phyloP scores from a whole-genome alignment of 2,888 invertebrate species.

The Allolobophora icterica region DNA sequence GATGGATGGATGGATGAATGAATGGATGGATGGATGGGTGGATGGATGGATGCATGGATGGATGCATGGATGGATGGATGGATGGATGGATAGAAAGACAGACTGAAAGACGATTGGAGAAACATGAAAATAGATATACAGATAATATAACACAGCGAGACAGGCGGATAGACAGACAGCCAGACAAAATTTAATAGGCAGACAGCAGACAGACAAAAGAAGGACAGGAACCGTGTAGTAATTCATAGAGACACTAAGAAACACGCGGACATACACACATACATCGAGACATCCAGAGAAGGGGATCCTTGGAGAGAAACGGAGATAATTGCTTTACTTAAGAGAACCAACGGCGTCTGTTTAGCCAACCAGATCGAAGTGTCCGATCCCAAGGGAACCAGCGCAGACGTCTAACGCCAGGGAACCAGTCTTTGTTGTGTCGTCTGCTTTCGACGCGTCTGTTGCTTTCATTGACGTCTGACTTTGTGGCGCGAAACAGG shows the following conservation, averaged over 20 bases:
- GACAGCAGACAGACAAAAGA: not conserved
- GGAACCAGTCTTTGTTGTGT: not conserved
- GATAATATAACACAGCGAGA: no score
- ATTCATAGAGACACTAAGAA: no score
- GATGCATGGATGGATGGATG: constrained; percentile 5
- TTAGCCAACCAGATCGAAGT: not conserved
- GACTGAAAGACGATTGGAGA: no score
- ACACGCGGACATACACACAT: not conserved
- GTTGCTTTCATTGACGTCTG: not conserved
- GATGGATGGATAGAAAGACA: not conserved
- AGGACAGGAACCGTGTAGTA: not conserved
- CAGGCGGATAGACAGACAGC: not conserved
- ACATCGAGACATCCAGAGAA: not conserved
- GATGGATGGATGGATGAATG: not conserved
- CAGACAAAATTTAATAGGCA: not conserved
- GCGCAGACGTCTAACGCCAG: not conserved
- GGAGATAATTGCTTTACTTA: not conserved
- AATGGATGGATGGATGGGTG: not conserved
- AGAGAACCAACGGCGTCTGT: not conserved
- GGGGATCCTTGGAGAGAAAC: not conserved
- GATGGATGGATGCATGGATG: not conserved
- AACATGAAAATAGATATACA: no score
- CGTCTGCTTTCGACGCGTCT: constrained; percentile 11
- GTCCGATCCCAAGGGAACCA: not conserved
- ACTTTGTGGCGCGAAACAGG: constrained; percentile 17